These are phyloP conservation scores for Parazoanthus darwini DNA, from an alignment of 92 coral and sea anemone species.

Conservation along the genomic window DNA sequence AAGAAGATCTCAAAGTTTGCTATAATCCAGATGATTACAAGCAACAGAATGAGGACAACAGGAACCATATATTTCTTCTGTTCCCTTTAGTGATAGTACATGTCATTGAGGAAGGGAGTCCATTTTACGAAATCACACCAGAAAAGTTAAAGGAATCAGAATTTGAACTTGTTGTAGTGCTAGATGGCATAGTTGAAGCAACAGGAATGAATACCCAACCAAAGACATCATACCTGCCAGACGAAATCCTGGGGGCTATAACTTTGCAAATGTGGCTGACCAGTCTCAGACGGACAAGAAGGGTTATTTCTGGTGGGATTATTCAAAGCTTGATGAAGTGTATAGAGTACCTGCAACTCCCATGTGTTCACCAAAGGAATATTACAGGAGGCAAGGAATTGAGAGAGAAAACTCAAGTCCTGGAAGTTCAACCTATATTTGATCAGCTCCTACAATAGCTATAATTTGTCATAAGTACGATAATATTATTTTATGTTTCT, in stretches of 20 bases:
- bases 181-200: constrained; percentile 93
- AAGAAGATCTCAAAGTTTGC: constrained; percentile 76
- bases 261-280: constrained; percentile 66
- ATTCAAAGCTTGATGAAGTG: constrained; percentile 64
- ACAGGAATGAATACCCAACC: constrained; percentile 97
- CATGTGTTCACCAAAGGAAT: constrained; percentile 68
- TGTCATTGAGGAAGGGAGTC: constrained; percentile 86
- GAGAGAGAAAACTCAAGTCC: not conserved
- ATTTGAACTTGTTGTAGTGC: constrained; percentile 81
- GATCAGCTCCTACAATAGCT: not conserved
- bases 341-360: constrained; percentile 57
- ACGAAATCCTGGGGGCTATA: constrained; percentile 95
- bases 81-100: constrained; percentile 81
- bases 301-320: constrained; percentile 65
- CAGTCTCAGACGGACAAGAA: constrained; percentile 34
- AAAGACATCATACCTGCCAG: constrained; percentile 77
- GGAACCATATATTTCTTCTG: constrained; percentile 74
- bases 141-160: constrained; percentile 61
- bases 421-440: not conserved
- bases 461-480: too few relatives aligned
- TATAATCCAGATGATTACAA: constrained; percentile 61
- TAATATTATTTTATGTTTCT: too few relatives aligned
- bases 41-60: constrained; percentile 46
- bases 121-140: constrained; percentile 76
- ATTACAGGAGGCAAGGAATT: not conserved